Percentiles rank a stretch among this genome's conserved stretches.
Evolutionary conservation across 2,888 invertebrate species (phyloP).

Genomic region (Lasioglossum lativentre): DNA sequence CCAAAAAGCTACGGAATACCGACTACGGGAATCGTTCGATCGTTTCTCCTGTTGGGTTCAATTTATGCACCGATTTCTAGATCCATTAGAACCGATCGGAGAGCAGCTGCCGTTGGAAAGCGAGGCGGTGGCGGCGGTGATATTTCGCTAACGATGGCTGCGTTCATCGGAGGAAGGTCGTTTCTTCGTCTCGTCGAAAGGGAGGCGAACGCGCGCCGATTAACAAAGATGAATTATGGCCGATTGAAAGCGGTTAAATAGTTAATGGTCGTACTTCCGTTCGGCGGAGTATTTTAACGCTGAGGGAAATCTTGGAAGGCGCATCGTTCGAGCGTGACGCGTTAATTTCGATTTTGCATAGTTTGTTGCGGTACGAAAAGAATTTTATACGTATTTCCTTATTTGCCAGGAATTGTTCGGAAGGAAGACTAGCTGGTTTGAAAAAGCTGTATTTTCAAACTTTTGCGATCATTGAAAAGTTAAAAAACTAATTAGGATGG

Average conservation of each 20-base stretch:
- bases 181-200: constrained; percentile 32
- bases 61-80: constrained; percentile 35
- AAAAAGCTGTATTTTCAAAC: too few relatives aligned
- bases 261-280: constrained; percentile 54
- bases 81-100: constrained; percentile 20
- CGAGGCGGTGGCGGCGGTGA: constrained; percentile 18
- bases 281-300: constrained; percentile 8
- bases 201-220: constrained; percentile 43
- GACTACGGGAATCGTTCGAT: not conserved
- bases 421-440: too few relatives aligned
- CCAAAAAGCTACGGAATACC: not conserved
- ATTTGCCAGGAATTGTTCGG: not conserved
- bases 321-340: not conserved
- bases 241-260: constrained; percentile 43
- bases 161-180: constrained; percentile 32
- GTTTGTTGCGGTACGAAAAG: not conserved
- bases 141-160: constrained; percentile 16
- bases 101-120: constrained; percentile 39
- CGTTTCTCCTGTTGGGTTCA: not conserved
- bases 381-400: not conserved
- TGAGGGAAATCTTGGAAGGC: not conserved
- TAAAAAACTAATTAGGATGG: too few relatives aligned
- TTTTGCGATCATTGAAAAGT: too few relatives aligned
- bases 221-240: constrained; percentile 57
- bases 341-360: not conserved